Base-by-base conservation (phyloP, 92 coral and sea anemone species). In the Paramuricea clavata region DNA sequence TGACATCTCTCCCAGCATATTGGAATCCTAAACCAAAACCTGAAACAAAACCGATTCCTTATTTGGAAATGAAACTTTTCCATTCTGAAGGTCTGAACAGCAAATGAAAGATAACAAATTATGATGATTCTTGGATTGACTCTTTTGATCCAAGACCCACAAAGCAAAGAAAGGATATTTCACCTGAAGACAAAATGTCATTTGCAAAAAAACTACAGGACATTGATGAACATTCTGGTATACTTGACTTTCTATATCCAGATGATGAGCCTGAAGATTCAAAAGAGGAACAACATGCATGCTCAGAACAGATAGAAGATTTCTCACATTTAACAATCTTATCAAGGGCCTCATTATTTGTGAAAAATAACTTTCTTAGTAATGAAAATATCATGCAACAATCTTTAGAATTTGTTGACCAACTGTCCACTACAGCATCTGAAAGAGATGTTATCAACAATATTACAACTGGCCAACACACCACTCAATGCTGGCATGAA, bases 21-120 rank as follows among this genome's bases (percentile, higher is more conserved):
- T 93, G 95, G 92, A 88, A 90, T 72, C 92, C 92, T 5, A 93
- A 93, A 76, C 95, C 92, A 16, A 73, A 81, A 23, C 93, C 90
- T 23, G 50, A 25, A 28, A 77, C 87, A 73, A 86, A 86, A 90
- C 91, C 93, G 21, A 43, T 92, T 34, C 93, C 91, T 54, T 27
- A 82, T 77, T 54, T 70, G 76, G 82, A 69, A 17, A 19, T 69
- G 87, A 90, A 75, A 81, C 17, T 77, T 86, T 32, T 47, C 12
- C 80, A 80, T 28, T 25, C 89, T 12, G 47, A n/a, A 61, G 85
- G 67, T 5, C 88, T 74, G 76, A 73, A 70, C 23, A 89, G 92
- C 49, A 89, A 92, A 77, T 59, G 90, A 23, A 87, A 77, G 62
- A 39, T 90, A 19, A 90, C 91, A 42, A 36, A 78, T 22, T 74